Evolutionary conservation across 1,140 invertebrate species (phyloP).

Genomic region (Lordiphosa collinella): DNA sequence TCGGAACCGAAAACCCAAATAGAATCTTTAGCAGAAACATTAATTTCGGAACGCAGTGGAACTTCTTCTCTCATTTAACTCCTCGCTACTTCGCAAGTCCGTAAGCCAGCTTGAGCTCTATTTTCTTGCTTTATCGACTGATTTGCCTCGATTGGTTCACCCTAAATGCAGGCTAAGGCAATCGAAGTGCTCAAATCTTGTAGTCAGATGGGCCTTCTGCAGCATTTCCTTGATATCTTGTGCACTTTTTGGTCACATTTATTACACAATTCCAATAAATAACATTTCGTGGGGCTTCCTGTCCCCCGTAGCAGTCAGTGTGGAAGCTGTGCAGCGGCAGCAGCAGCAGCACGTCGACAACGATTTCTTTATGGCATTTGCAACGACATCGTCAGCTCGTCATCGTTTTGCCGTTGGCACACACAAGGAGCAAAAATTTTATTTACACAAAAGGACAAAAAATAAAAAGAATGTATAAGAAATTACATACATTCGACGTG

Average conservation of each 20-base stretch:
- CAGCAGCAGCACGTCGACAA: slow-evolving; percentile 43
- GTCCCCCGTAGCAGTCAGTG: neutral
- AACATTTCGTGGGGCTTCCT: slow-evolving; percentile 64
- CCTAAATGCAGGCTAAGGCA: neutral
- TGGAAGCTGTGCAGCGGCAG: neutral
- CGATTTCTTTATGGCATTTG: slow-evolving; percentile 72
- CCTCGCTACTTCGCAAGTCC: too few species aligned
- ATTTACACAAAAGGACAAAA: neutral
- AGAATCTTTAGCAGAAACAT: too few species aligned
- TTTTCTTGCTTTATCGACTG: too few species aligned
- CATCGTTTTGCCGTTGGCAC: slow-evolving; percentile 54
- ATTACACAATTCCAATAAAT: slow-evolving; percentile 75
- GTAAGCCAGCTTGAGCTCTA: too few species aligned
- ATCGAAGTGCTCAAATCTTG: too few species aligned
- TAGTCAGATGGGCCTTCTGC: slow-evolving; percentile 17
- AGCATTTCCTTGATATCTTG: slow-evolving; percentile 64
- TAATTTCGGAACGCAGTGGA: too few species aligned
- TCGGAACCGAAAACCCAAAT: too few species aligned
- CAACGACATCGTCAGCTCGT: slow-evolving; percentile 72
- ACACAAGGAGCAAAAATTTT: slow-evolving; percentile 30
- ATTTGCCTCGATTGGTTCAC: neutral
- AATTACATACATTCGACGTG: too few species aligned
- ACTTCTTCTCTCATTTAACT: too few species aligned
- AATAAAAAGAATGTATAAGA: too few species aligned
- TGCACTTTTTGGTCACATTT: slow-evolving; percentile 69